These are phyloP conservation scores for Streptopelia turtur DNA, from an alignment of 2,797 vertebrate genomes.

Conservation along the genomic window DNA sequence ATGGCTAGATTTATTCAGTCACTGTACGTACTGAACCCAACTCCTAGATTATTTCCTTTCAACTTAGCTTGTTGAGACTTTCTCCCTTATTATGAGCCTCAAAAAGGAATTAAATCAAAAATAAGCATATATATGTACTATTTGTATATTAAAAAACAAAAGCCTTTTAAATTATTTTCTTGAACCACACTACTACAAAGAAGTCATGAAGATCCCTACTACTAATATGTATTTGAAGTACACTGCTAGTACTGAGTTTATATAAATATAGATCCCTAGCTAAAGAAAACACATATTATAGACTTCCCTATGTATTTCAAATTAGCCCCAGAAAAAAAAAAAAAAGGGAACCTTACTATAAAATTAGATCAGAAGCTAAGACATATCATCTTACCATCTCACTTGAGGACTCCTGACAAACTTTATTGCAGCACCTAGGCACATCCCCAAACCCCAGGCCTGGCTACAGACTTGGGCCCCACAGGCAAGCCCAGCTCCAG, in stretches of 20 bases:
- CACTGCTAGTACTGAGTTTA: not conserved
- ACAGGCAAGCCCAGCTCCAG: accelerated
- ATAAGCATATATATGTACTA: not conserved
- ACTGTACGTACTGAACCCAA: not conserved
- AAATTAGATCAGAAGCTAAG: not conserved
- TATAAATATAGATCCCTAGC: not conserved
- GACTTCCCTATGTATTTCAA: not conserved
- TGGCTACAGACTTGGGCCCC: too few relatives aligned
- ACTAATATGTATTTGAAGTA: not conserved
- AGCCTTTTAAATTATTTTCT: not conserved
- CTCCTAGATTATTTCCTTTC: not conserved
- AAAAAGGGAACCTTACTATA: not conserved
- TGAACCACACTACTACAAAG: not conserved
- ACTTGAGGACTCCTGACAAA: not conserved
- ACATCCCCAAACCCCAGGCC: too few relatives aligned
- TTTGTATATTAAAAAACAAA: not conserved
- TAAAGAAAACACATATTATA: not conserved
- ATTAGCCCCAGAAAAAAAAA: not conserved
- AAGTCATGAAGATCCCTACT: not conserved
- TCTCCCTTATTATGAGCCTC: not conserved
- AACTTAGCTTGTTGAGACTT: not conserved
- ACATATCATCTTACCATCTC: not conserved
- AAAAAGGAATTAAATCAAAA: not conserved
- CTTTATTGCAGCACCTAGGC: accelerated
- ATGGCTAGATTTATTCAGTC: not conserved